phyloP scores from a whole-genome alignment of 2,797 vertebrate species.

The Manis javanica region DNA sequence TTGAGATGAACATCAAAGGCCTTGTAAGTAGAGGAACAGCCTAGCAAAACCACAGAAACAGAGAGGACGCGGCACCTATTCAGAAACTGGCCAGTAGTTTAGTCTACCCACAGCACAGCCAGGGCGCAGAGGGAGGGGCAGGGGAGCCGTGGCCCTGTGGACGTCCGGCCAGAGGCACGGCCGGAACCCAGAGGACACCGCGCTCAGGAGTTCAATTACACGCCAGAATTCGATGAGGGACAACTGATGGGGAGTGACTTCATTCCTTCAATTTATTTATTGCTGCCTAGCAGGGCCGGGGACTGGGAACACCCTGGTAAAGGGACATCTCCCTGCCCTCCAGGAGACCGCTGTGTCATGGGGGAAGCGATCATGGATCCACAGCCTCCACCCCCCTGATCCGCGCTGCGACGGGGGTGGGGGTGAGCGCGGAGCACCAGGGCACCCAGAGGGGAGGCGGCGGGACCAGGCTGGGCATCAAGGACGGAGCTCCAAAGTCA shows the following conservation, averaged over 20 bases:
- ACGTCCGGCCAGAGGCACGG: neutral
- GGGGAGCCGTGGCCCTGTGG: rapidly evolving
- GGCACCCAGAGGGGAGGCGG: neutral
- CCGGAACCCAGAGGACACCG: too few species aligned
- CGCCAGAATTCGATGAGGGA: rapidly evolving
- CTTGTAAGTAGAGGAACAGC: neutral
- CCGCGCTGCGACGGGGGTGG: too few species aligned
- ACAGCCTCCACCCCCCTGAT: neutral
- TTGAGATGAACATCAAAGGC: neutral
- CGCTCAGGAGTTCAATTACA: neutral
- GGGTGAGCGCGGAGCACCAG: rapidly evolving
- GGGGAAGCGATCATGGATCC: neutral
- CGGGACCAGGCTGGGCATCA: neutral
- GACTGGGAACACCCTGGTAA: rapidly evolving
- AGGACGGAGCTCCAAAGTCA: neutral
- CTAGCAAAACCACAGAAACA: neutral
- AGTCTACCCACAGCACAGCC: too few species aligned
- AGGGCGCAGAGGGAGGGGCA: rapidly evolving
- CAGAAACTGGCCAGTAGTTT: neutral
- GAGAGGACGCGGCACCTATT: rapidly evolving
- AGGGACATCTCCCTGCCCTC: neutral
- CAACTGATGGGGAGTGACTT: rapidly evolving
- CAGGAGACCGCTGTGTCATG: rapidly evolving
- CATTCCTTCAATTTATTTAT: rapidly evolving
- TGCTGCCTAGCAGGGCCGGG: neutral